Percentiles rank a stretch among this genome's conserved stretches.
Evolutionary conservation across 2,888 invertebrate genomes (phyloP).

Genomic region (Aelia acuminata): DNA sequence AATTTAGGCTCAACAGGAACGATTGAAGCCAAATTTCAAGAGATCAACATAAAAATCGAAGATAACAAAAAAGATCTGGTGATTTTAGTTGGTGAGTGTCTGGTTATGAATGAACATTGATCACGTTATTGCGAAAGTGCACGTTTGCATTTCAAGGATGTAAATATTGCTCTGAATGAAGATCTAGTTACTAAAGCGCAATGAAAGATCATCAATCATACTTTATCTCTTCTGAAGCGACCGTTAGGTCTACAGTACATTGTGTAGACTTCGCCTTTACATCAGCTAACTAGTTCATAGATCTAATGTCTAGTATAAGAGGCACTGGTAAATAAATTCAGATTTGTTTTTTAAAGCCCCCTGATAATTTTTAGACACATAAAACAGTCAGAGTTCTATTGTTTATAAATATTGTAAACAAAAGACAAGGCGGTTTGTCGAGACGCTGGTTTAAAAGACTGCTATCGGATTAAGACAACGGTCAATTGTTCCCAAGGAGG

Average conservation of each 20-base stretch:
- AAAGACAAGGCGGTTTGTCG: not conserved
- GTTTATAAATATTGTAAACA: not conserved
- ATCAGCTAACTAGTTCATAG: not conserved
- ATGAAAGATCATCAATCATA: slow-evolving; percentile 13
- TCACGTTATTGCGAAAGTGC: not conserved
- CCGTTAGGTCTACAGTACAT: not conserved
- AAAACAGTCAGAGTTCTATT: not conserved
- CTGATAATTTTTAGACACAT: no score
- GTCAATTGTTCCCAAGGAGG: not conserved
- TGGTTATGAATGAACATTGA: not conserved
- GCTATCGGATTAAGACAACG: not conserved
- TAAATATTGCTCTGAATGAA: not conserved
- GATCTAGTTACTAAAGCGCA: not conserved
- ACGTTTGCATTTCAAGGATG: not conserved
- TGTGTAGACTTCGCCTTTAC: not conserved
- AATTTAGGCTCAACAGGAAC: no score
- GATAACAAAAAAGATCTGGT: no score
- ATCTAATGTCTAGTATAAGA: not conserved
- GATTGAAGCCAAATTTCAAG: no score
- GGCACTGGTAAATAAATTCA: not conserved
- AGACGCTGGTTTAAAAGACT: not conserved
- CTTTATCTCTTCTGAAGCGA: not conserved
- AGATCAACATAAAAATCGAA: no score
- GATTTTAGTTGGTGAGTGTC: no score
- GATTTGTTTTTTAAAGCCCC: not conserved